Evolutionary conservation across 2,888 invertebrate genomes (phyloP).

Genomic region (Dryomyza anilis): DNA sequence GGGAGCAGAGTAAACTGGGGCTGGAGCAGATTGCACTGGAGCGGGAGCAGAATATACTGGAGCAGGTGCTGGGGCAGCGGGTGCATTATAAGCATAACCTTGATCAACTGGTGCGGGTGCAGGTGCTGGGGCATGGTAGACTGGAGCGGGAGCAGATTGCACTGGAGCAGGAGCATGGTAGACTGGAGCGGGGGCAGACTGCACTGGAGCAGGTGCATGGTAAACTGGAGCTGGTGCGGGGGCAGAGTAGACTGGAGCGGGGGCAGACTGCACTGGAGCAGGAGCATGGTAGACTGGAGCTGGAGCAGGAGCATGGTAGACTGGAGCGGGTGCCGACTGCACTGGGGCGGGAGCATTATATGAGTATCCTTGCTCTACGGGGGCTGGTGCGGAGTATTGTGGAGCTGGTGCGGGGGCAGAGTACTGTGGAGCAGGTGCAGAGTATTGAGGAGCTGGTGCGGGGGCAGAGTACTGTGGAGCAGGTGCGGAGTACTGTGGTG

Average conservation of each 20-base stretch:
- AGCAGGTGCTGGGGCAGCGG: slow-evolving; percentile 10
- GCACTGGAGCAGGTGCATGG: neutral
- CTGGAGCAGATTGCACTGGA: slow-evolving; percentile 9
- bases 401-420: neutral
- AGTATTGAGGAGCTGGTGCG: neutral
- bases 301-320: slow-evolving; percentile 1
- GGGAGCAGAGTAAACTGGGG: slow-evolving; percentile 14
- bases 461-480: slow-evolving; percentile 1
- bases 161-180: slow-evolving; percentile 7
- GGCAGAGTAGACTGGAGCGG: slow-evolving; percentile 20
- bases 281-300: neutral
- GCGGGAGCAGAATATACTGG: slow-evolving; percentile 10
- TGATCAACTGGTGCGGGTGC: slow-evolving; percentile 21
- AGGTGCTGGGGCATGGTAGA: slow-evolving; percentile 6
- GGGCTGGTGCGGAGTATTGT: slow-evolving; percentile 12
- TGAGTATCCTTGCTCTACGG: too few species aligned
- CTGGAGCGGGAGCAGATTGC: slow-evolving; percentile 16
- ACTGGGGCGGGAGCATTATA: neutral
- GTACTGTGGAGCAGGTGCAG: neutral
- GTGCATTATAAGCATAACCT: slow-evolving; percentile 3
- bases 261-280: slow-evolving; percentile 1
- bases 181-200: slow-evolving; percentile 15
- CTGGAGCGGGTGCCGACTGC: slow-evolving; percentile 19
- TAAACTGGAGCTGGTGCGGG: neutral
- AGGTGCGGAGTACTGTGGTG: slow-evolving; percentile 5